Evolutionary conservation across 2,113 vertebrate species (phyloP).

Genomic region (Calonectris borealis): DNA sequence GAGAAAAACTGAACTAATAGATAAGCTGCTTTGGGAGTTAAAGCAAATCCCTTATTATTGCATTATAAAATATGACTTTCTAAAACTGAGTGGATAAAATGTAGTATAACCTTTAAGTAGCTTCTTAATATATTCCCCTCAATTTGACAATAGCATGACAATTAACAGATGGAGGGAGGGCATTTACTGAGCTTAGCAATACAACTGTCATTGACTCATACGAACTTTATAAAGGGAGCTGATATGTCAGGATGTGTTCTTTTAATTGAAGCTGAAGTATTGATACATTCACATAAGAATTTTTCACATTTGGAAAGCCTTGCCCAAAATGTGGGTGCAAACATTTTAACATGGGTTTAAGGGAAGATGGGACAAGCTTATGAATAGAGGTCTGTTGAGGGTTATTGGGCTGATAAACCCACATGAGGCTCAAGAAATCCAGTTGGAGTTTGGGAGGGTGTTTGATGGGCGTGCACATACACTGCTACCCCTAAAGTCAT

Average conservation of each 20-base stretch:
- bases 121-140: not conserved
- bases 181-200: conserved; percentile 1
- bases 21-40: not conserved
- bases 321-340: not conserved
- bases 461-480: not conserved
- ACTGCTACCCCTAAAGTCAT: not conserved
- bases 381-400: fast-evolving
- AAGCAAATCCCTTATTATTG: not conserved
- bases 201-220: not conserved
- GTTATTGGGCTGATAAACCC: not conserved
- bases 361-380: not conserved
- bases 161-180: conserved; percentile 6
- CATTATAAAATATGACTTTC: not conserved
- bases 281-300: not conserved
- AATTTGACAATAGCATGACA: not conserved
- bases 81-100: not conserved
- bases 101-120: not conserved
- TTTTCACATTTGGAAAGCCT: not conserved
- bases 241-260: not conserved
- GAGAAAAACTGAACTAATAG: not conserved
- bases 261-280: not conserved
- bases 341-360: not conserved
- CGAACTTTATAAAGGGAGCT: not conserved
- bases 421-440: not conserved
- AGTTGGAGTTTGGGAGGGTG: not conserved